Conservation (phyloP, 1,140 invertebrate genomes). For the Cyphomyrmex costatus region DNA sequence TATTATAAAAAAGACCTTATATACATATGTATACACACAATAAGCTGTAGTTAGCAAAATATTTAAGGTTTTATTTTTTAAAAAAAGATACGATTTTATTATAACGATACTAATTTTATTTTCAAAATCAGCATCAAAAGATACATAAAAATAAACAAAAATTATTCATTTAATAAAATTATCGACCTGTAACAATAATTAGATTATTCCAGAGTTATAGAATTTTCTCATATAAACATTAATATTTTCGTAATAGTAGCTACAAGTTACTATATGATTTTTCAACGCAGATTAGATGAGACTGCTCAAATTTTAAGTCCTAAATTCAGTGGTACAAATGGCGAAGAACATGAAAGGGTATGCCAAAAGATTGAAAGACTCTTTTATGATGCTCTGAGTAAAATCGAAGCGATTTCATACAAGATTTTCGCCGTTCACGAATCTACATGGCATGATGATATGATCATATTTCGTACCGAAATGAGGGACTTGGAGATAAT, state of each 20-base stretch:
- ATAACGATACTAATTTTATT: too few species aligned
- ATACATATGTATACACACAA: too few species aligned
- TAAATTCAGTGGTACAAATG: constrained; percentile 89
- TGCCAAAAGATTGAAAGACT: constrained; percentile 91
- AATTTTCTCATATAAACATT: not conserved
- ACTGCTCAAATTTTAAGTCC: constrained; percentile 88
- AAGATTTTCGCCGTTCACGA: constrained; percentile 91
- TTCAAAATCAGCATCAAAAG: too few species aligned
- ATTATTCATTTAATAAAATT: too few species aligned
- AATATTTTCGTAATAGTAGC: not conserved
- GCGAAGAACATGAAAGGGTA: constrained; percentile 91
- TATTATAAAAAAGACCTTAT: too few species aligned
- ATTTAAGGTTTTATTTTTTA: too few species aligned
- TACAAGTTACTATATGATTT: not conserved
- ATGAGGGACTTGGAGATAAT: constrained; percentile 91
- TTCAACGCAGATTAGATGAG: constrained; percentile 88
- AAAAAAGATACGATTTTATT: too few species aligned
- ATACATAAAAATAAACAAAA: too few species aligned
- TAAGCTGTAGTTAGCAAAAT: too few species aligned
- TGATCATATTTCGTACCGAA: constrained; percentile 89
- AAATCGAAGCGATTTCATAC: constrained; percentile 88
- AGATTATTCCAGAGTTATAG: not conserved
- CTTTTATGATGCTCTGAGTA: constrained; percentile 90
- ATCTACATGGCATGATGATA: constrained; percentile 92
- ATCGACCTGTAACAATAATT: not conserved